Evolutionary conservation across 1,140 invertebrate genomes (phyloP).

Genomic region (Caenorhabditis tropicalis): DNA sequence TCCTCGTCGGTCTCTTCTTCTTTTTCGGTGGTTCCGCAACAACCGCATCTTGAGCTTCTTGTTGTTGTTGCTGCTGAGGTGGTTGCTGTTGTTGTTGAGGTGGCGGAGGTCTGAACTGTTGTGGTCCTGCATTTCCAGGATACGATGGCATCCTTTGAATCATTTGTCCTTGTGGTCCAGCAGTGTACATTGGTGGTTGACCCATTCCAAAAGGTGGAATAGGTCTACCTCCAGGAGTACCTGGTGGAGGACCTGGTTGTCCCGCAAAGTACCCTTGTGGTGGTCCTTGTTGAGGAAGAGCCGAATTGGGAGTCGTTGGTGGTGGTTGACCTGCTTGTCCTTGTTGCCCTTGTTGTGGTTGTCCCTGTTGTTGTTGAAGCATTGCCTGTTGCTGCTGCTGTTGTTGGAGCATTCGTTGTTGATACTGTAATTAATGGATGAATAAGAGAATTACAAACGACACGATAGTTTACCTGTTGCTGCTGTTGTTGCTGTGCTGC

Average conservation of each 20-base stretch:
- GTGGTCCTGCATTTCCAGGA: constrained; percentile 13
- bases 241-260: constrained; percentile 20
- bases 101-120: constrained; percentile 14
- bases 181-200: constrained; percentile 16
- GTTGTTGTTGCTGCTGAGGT: neutral
- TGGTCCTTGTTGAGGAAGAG: neutral
- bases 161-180: constrained; percentile 32
- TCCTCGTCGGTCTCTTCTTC: constrained; percentile 54
- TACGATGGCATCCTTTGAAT: constrained; percentile 34
- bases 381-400: constrained; percentile 38
- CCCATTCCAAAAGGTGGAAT: neutral
- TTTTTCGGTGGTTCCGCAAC: constrained; percentile 43
- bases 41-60: neutral
- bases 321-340: neutral
- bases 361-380: constrained; percentile 38
- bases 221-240: neutral
- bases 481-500: neutral
- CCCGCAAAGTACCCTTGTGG: neutral
- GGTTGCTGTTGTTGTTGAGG: constrained; percentile 1
- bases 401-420: constrained; percentile 40
- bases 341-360: constrained; percentile 26
- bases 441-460: no score
- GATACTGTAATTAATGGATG: neutral
- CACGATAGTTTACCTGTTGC: no score
- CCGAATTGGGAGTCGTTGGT: neutral